Conservation (phyloP, 2,888 invertebrate species). For the Cistogaster globosa region DNA sequence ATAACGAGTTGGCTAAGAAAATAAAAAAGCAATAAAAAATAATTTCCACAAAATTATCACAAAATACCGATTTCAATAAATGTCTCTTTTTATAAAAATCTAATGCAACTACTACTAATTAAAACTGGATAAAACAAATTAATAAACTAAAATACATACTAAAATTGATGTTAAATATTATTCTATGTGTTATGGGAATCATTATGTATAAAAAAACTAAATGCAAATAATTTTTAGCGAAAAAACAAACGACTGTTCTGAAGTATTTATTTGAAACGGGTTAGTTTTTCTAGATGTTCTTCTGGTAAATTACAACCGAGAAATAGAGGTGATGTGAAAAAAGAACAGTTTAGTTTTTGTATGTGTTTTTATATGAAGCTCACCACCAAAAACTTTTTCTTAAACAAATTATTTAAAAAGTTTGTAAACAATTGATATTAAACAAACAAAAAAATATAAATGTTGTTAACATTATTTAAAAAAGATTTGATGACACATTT, state of each 20-base stretch:
- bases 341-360: slow-evolving; percentile 18
- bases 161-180: slow-evolving; percentile 27
- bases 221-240: background rate
- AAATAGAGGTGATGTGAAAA: background rate
- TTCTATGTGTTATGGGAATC: slow-evolving; percentile 11
- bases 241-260: background rate
- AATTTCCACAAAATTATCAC: slow-evolving; percentile 19
- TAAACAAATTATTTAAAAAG: slow-evolving; percentile 30
- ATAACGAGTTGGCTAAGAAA: background rate
- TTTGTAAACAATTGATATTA: slow-evolving; percentile 45
- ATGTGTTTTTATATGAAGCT: slow-evolving; percentile 17
- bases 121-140: background rate
- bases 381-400: slow-evolving; percentile 33
- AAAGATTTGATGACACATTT: slow-evolving; percentile 33
- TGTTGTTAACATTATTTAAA: slow-evolving; percentile 24
- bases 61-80: slow-evolving; percentile 27
- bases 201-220: background rate
- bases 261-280: background rate
- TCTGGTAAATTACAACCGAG: background rate
- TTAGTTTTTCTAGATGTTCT: slow-evolving; percentile 3
- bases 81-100: slow-evolving; percentile 35
- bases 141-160: slow-evolving; percentile 17
- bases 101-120: background rate
- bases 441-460: slow-evolving; percentile 2
- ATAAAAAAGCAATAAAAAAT: background rate